Evolutionary conservation across 2,113 vertebrate species (phyloP), one percentile per base, ranked within the genome.

Genomic region (Vidua macroura): DNA sequence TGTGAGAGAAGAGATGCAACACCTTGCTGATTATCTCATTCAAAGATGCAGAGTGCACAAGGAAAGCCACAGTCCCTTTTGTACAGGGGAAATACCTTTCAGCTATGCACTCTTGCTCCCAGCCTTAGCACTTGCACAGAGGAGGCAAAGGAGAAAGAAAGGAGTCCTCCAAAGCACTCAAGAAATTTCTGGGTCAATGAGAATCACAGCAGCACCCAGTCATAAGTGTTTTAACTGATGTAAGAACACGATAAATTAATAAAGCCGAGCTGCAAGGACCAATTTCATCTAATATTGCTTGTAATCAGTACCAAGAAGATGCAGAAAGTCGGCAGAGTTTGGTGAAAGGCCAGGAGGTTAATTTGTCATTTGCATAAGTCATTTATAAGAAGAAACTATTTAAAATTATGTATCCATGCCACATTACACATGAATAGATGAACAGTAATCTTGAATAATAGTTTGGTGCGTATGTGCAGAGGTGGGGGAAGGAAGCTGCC

Each of bases 321-420:
- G 2, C 46, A 59, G 48, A 67, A 94, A 88, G 48, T 92, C 74
- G 20, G 55, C 64, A 90, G 52, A 68, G 67, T 90, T 60, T 95
- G 81, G 96, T 94, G 85, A 64, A 93, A 95, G 88, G 90, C 78
- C 92, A 94, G 72, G 37, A 77, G 95, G 92, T 77, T 93, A 95
- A 96, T 96, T 92, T 96, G 6, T 68, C 78, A 92, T 96, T 96
- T 97, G 86, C 89, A 86, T 96, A 94, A 95, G 80, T 91, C 75
- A 81, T 84, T 96, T 95, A 79, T 81, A 88, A 92, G 88, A 94
- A 92, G 92, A 91, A 94, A 94, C 94, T 92, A 90, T 91, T 94
- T 79, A 76, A 96, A 95, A 96, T 95, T 92, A 91, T 73, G 88
- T 95, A 94, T 92, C 94, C 68, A 49, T 93, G 93, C 93, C 93